These are phyloP conservation scores for Cyprinus carpio DNA, from an alignment of 2,113 vertebrate species.

Conservation along the genomic window DNA sequence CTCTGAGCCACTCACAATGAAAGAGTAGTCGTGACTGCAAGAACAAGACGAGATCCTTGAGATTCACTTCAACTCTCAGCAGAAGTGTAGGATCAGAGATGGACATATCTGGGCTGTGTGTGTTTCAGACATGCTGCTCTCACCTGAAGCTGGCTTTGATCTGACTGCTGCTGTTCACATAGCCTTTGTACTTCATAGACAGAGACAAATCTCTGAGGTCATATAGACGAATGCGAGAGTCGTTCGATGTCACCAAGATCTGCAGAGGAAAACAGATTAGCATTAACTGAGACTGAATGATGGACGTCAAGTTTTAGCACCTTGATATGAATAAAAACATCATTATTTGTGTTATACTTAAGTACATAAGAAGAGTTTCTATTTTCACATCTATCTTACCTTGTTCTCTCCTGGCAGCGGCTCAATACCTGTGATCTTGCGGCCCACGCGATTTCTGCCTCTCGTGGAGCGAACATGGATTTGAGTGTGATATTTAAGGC, in stretches of 20 bases:
- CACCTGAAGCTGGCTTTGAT: slow-evolving; percentile 99
- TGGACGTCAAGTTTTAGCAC: not conserved
- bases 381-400: slow-evolving; percentile 69
- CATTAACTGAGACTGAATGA: not conserved
- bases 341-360: not conserved
- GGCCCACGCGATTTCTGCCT: slow-evolving; percentile 94
- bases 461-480: slow-evolving; percentile 97
- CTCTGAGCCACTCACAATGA: slow-evolving; percentile 96
- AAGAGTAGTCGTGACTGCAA: slow-evolving; percentile 92
- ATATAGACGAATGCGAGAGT: slow-evolving; percentile 94
- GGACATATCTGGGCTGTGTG: not conserved
- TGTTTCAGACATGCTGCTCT: slow-evolving; percentile 39
- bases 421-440: slow-evolving; percentile 98
- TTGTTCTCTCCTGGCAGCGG: slow-evolving; percentile 98
- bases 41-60: not conserved
- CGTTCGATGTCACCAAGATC: slow-evolving; percentile 98
- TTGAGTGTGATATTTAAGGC: slow-evolving; percentile 97
- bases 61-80: not conserved
- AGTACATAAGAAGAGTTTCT: not conserved
- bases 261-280: slow-evolving; percentile 61
- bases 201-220: slow-evolving; percentile 95
- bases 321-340: not conserved
- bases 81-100: slow-evolving; percentile 4
- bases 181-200: slow-evolving; percentile 99
- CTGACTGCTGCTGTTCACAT: slow-evolving; percentile 98